Conservation (phyloP, 2,113 vertebrate species). For the Nesogale talazaci region DNA sequence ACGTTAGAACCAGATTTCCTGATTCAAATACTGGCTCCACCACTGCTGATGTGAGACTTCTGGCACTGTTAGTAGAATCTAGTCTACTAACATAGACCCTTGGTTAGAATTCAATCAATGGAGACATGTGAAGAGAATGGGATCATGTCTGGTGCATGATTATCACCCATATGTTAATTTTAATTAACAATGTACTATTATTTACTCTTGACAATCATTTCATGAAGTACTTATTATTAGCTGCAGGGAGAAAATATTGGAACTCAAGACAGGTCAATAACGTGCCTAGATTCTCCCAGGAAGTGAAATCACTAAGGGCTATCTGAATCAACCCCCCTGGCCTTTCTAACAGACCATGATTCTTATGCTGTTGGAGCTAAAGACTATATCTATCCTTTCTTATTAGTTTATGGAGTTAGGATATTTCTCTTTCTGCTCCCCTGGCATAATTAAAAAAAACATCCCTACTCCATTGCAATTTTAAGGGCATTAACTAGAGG, state of each 20-base stretch:
- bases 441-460: too few relatives aligned
- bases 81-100: not conserved
- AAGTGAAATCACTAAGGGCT: not conserved
- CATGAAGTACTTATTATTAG: not conserved
- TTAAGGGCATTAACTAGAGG: not conserved
- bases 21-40: not conserved
- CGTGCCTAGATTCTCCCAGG: not conserved
- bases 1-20: not conserved
- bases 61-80: not conserved
- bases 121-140: not conserved
- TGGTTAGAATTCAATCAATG: not conserved
- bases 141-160: not conserved
- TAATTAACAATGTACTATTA: not conserved
- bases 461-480: not conserved
- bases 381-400: not conserved
- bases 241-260: not conserved
- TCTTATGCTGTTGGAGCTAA: conserved; percentile 24
- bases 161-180: not conserved
- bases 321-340: not conserved
- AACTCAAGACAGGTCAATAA: not conserved
- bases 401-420: not conserved
- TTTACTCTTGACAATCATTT: not conserved
- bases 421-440: not conserved
- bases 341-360: not conserved
- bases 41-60: not conserved